These are phyloP conservation scores for Morpho achilles DNA, from an alignment of 2,888 invertebrate genomes.

Conservation along the genomic window DNA sequence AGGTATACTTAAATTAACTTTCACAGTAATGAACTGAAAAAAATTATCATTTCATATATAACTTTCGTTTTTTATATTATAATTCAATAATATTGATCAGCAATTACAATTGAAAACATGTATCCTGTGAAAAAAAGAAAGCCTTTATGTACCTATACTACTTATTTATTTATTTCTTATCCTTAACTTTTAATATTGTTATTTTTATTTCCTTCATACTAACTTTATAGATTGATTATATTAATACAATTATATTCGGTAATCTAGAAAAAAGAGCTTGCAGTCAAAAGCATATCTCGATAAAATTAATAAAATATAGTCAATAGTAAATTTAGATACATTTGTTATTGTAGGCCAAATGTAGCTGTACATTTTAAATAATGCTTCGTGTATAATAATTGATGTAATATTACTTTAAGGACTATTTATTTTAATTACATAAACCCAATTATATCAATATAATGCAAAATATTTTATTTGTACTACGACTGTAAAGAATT, in stretches of 20 bases:
- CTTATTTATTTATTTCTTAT: not conserved
- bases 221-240: too few species aligned
- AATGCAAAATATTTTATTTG: too few species aligned
- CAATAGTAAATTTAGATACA: conserved; percentile 11
- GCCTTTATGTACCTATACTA: not conserved
- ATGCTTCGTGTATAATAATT: conserved; percentile 2
- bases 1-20: too few species aligned
- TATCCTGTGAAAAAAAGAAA: not conserved
- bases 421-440: not conserved
- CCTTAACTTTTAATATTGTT: not conserved
- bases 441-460: too few species aligned
- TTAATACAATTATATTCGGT: not conserved
- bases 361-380: conserved; percentile 11
- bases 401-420: conserved; percentile 1
- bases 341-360: conserved; percentile 15
- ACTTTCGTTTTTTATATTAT: too few species aligned
- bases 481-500: too few species aligned
- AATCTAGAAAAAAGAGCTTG: conserved; percentile 17
- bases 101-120: too few species aligned
- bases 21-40: too few species aligned
- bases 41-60: too few species aligned
- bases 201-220: not conserved
- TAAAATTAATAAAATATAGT: conserved; percentile 12
- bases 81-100: too few species aligned
- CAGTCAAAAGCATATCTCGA: conserved; percentile 22